These are phyloP conservation scores for Pterostichus niger DNA, from an alignment of 2,888 invertebrate genomes.

Conservation along the genomic window DNA sequence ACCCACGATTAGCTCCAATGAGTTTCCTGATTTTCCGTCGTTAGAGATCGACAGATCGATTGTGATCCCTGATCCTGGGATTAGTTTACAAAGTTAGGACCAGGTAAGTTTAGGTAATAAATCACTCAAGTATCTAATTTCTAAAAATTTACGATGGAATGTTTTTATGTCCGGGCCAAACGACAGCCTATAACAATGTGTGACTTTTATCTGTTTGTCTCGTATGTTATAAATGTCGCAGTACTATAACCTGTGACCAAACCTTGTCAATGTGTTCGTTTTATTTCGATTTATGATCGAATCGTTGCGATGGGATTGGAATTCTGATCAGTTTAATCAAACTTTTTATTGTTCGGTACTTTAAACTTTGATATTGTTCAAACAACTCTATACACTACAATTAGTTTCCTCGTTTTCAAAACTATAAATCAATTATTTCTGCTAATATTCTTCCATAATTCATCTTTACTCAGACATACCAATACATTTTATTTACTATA, in stretches of 20 bases:
- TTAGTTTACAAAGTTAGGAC: constrained; percentile 31
- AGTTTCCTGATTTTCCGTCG: background rate
- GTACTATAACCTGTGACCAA: constrained; percentile 37
- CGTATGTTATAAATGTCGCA: constrained; percentile 54
- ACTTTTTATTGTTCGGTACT: constrained; percentile 44
- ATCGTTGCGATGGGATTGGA: constrained; percentile 51
- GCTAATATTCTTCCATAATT: too few species aligned
- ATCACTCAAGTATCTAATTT: constrained; percentile 65
- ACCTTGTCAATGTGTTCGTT: constrained; percentile 34
- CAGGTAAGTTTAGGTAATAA: constrained; percentile 51
- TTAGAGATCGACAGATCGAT: constrained; percentile 33
- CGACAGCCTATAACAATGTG: constrained; percentile 61
- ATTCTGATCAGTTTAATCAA: constrained; percentile 50
- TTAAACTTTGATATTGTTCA: constrained; percentile 44
- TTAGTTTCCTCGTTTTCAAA: too few species aligned
- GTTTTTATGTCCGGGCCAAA: constrained; percentile 58
- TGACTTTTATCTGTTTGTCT: constrained; percentile 64
- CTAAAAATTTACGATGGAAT: constrained; percentile 64
- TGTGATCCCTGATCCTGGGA: constrained; percentile 11
- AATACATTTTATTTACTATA: too few species aligned
- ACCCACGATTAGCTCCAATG: constrained; percentile 14
- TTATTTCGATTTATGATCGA: constrained; percentile 47
- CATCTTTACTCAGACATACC: too few species aligned
- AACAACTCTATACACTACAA: too few species aligned
- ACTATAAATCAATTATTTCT: too few species aligned